These are phyloP conservation scores for Smutsia gigantea DNA, from an alignment of 2,797 vertebrate genomes.

Conservation along the genomic window DNA sequence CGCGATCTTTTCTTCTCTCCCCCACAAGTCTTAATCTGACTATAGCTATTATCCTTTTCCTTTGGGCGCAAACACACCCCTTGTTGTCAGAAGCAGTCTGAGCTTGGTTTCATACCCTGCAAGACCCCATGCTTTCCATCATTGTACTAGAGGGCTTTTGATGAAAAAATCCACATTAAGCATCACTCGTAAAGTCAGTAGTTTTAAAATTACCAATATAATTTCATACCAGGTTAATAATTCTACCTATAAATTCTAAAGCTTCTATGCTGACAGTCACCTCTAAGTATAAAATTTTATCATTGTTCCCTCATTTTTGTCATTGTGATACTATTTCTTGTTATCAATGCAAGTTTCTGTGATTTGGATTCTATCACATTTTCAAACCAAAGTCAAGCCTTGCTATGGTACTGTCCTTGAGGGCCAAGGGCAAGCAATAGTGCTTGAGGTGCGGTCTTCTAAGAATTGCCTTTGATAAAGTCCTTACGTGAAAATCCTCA, in stretches of 20 bases:
- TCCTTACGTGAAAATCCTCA: neutral
- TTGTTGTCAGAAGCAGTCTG: neutral
- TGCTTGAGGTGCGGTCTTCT: neutral
- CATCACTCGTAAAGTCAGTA: neutral
- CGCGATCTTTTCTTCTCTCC: too few relatives aligned
- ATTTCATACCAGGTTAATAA: neutral
- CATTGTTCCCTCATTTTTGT: neutral
- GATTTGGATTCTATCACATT: neutral
- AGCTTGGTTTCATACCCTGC: neutral
- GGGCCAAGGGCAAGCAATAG: neutral
- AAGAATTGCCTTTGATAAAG: neutral
- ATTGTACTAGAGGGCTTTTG: slow-evolving; percentile 9
- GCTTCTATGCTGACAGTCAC: neutral
- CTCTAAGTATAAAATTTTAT: neutral
- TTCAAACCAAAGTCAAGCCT: neutral
- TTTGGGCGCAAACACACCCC: neutral
- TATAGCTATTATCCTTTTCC: neutral
- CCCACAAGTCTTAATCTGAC: neutral
- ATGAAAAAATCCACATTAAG: neutral
- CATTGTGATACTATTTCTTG: neutral
- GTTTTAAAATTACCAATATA: slow-evolving; percentile 10
- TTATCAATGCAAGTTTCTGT: neutral
- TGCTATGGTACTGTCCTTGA: neutral
- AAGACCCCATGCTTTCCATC: neutral
- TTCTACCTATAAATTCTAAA: neutral